Evolutionary conservation across 2,113 vertebrate species (phyloP), one percentile per base, ranked within the genome.

Genomic region (Lycocorax pyrrhopterus): DNA sequence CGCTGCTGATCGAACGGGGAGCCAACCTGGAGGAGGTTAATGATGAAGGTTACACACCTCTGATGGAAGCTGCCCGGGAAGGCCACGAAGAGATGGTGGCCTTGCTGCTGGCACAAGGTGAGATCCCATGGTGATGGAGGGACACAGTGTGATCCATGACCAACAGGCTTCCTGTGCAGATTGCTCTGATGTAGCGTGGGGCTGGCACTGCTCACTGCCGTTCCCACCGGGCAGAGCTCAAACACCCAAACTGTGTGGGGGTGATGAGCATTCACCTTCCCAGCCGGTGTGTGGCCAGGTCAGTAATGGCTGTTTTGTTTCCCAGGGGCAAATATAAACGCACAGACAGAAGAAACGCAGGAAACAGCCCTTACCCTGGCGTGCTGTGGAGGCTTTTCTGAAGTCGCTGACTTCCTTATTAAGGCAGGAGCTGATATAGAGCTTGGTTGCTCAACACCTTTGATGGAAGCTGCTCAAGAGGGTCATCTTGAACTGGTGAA

Each of bases 11-110:
- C 37, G 99, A 99, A 95, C 98, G 99, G 73, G 99, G 99, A 84
- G 99, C 99, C 96, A 99, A 99, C 97, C 97, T 99, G 95, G 99
- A 99, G 96, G 99, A 99, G 98, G 99, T 99, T 16, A 99, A 99
- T 95, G 99, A 99, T 96, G 99, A 99, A 96, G 99, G 99, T 46
- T 99, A 99, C 91, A 99, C 99, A 30, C 99, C 99, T 47, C 97
- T 99, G 67, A 99, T 99, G 99, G 99, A 99, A 97, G 99, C 99
- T 89, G 99, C 99, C 53, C 98, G 99, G 46, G 99, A 99, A 96
- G 99, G 99, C 79, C 99, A 99, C 16, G 99, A 99, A 62, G 99
- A 99, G 96, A 99, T 99, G 99, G 99, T 99, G 75, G 99, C 99
- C 47, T 98, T 99, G 77, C 98, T 99, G n/a, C 98, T 99, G 94